Evolutionary conservation across 2,888 invertebrate genomes (phyloP).

Genomic region (Catocala sponsa): DNA sequence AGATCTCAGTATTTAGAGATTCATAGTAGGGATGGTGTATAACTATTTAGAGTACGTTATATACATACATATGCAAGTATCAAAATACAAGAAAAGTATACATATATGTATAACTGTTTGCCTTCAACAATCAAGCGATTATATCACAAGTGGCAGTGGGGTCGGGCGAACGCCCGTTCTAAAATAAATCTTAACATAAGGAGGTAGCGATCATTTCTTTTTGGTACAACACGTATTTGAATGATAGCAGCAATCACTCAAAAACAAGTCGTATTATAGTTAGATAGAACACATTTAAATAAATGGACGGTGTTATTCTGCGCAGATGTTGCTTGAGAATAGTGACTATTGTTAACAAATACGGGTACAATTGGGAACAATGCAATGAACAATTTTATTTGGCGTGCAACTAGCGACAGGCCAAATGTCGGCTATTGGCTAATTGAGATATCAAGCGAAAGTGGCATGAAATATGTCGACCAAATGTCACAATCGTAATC

Average conservation of each 20-base stretch:
- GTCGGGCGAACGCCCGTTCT: conserved; percentile 41
- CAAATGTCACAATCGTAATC: conserved; percentile 50
- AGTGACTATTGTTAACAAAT: conserved; percentile 83
- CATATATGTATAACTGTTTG: conserved; percentile 68
- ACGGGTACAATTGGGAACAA: conserved; percentile 83
- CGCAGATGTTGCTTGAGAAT: conserved; percentile 75
- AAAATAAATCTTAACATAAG: conserved; percentile 32
- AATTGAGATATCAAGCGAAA: conserved; percentile 75
- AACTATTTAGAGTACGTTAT: too few relatives aligned
- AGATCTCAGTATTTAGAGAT: too few relatives aligned
- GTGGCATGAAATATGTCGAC: conserved; percentile 59
- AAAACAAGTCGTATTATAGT: conserved; percentile 35
- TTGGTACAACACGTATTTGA: neutral
- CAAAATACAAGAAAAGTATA: conserved; percentile 71
- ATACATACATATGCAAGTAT: conserved; percentile 52
- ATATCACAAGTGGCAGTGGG: conserved; percentile 76
- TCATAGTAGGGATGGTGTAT: too few relatives aligned
- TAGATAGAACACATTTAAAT: conserved; percentile 22
- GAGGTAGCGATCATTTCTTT: conserved; percentile 9
- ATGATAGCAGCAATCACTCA: conserved; percentile 11
- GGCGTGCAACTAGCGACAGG: conserved; percentile 68
- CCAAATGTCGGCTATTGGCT: conserved; percentile 83
- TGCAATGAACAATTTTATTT: conserved; percentile 80
- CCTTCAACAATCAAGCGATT: conserved; percentile 65
- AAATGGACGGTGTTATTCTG: conserved; percentile 21